Conservation (phyloP, 92 coral and sea anemone genomes). For the Metridium senile region DNA sequence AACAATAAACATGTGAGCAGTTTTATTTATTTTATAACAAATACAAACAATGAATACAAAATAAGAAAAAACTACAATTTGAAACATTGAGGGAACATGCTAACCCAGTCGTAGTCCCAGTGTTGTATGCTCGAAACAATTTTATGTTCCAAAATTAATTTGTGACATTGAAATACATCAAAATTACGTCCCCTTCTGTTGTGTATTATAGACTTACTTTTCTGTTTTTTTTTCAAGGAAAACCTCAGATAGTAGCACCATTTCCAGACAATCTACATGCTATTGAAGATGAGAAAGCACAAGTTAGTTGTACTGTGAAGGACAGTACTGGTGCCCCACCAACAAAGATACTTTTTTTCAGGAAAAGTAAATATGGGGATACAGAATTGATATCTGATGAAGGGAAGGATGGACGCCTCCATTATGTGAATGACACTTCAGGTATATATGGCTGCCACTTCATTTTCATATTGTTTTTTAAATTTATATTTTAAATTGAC, state of each 20-base stretch:
- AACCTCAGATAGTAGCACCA: conserved; percentile 25
- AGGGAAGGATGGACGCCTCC: conserved; percentile 19
- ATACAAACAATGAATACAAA: too few species aligned
- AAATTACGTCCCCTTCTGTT: not conserved
- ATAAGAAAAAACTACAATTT: too few species aligned
- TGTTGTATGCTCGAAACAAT: too few species aligned
- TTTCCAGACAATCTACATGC: conserved; percentile 48
- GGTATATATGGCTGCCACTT: conserved; percentile 16
- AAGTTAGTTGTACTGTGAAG: conserved; percentile 46
- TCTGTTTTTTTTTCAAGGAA: conserved; percentile 1
- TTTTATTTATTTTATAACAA: too few species aligned
- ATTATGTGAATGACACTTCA: conserved; percentile 9
- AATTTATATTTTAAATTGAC: not conserved
- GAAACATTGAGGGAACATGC: too few species aligned
- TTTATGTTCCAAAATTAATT: too few species aligned
- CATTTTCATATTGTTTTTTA: too few species aligned
- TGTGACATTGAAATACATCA: not conserved
- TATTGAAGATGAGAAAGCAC: conserved; percentile 24
- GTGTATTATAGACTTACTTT: not conserved
- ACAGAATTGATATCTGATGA: not conserved
- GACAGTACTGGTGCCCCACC: conserved; percentile 14
- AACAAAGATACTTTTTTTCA: conserved; percentile 17
- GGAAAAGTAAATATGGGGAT: conserved; percentile 8
- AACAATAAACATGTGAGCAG: too few species aligned
- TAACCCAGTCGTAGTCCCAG: too few species aligned